phyloP scores from a whole-genome alignment of 2,797 vertebrate genomes.

The Melanotaenia trifasciata region DNA sequence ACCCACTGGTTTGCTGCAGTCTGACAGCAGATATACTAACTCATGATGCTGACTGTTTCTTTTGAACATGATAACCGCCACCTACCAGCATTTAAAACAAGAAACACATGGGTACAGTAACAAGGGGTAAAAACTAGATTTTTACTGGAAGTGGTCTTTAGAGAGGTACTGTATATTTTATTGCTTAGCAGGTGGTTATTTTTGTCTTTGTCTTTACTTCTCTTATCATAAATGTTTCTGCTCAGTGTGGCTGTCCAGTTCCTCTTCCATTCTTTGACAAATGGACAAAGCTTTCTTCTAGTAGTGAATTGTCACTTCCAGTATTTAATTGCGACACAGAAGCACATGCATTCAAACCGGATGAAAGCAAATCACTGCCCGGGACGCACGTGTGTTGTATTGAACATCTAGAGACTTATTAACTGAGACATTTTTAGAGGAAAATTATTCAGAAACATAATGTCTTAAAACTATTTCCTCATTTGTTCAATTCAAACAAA shows the following conservation, averaged over 20 bases:
- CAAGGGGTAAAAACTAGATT: neutral
- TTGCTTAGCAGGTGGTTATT: neutral
- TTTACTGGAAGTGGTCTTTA: neutral
- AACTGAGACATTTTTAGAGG: neutral
- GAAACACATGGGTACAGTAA: neutral
- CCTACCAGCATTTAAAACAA: neutral
- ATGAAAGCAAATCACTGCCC: neutral
- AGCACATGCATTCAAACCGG: neutral
- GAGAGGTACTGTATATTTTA: neutral
- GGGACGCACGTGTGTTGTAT: neutral
- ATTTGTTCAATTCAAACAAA: neutral
- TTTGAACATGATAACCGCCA: neutral
- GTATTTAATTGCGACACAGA: slow-evolving; percentile 38
- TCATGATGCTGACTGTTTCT: neutral
- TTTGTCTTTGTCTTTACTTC: neutral
- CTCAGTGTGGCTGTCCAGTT: slow-evolving; percentile 26
- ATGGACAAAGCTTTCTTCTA: neutral
- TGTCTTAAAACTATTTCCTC: neutral
- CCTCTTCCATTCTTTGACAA: slow-evolving; percentile 46
- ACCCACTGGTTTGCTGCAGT: neutral
- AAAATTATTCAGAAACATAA: too few species aligned
- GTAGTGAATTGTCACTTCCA: slow-evolving; percentile 43
- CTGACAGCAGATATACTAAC: neutral
- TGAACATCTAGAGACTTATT: neutral
- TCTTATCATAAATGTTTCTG: neutral